Conservation (phyloP, 2,888 invertebrate species). For the Deilephila porcellus region DNA sequence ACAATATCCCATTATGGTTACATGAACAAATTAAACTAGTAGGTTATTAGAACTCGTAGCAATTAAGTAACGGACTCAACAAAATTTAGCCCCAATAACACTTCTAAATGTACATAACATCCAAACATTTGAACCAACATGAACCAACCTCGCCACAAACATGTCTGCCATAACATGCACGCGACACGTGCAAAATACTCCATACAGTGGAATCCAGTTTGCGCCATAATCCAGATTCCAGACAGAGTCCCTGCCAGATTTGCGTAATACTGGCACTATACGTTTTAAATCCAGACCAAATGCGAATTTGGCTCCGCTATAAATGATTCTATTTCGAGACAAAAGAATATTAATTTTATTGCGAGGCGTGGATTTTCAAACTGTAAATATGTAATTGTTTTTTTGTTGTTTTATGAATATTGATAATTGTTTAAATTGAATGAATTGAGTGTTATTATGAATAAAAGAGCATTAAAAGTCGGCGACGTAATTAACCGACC, state of each 20-base stretch:
- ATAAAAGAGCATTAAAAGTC: too few relatives aligned
- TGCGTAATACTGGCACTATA: constrained; percentile 17
- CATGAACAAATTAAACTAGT: too few relatives aligned
- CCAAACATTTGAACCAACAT: neutral
- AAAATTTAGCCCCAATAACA: neutral
- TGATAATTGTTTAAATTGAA: too few relatives aligned
- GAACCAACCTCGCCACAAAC: neutral
- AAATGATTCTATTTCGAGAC: constrained; percentile 1
- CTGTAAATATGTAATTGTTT: neutral
- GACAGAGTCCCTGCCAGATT: constrained; percentile 18
- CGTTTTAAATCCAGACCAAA: constrained; percentile 20
- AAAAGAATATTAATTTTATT: constrained; percentile 22
- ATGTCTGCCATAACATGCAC: neutral
- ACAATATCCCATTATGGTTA: too few relatives aligned
- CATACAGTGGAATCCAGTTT: constrained; percentile 7
- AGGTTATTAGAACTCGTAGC: too few relatives aligned
- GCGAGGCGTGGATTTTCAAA: neutral
- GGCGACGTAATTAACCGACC: too few relatives aligned
- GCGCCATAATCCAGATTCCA: constrained; percentile 21
- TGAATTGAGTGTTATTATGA: too few relatives aligned
- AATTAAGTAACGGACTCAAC: neutral
- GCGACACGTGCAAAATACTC: neutral
- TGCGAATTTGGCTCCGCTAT: neutral
- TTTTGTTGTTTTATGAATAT: neutral
- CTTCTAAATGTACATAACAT: neutral